phyloP scores from a whole-genome alignment of 2,113 vertebrate species.

The Xiphophorus couchianus region DNA sequence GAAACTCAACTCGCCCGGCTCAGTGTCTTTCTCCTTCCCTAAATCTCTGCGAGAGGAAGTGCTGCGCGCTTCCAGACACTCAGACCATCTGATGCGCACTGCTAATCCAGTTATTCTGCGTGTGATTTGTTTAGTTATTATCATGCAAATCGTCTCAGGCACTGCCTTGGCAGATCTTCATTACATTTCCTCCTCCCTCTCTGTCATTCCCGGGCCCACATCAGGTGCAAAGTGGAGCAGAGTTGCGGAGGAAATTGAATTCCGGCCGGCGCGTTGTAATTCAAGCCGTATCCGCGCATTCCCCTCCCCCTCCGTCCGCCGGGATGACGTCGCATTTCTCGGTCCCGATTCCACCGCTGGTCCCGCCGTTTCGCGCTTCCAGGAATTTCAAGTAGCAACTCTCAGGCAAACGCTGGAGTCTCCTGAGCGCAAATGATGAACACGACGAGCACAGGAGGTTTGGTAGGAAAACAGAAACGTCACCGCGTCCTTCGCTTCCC shows the following conservation, averaged over 20 bases:
- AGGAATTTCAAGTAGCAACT: not conserved
- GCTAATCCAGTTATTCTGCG: slow-evolving; percentile 52
- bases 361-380: not conserved
- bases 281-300: slow-evolving; percentile 2
- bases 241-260: slow-evolving; percentile 40
- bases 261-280: slow-evolving; percentile 7
- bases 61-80: slow-evolving; percentile 24
- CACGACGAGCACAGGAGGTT: not conserved
- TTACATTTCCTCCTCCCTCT: slow-evolving; percentile 36
- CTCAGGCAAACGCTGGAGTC: not conserved
- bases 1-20: not conserved
- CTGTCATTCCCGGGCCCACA: slow-evolving; percentile 19
- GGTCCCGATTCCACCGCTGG: not conserved
- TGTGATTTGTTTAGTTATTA: slow-evolving; percentile 58
- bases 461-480: not conserved
- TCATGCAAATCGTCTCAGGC: slow-evolving; percentile 55
- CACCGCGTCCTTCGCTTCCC: not conserved
- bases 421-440: not conserved
- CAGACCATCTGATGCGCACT: slow-evolving; percentile 28
- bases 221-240: slow-evolving; percentile 40
- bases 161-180: slow-evolving; percentile 47
- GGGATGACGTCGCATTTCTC: not conserved
- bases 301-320: not conserved
- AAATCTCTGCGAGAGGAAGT: not conserved
- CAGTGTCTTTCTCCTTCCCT: not conserved